Evolutionary conservation across 1,140 invertebrate genomes (phyloP).

Genomic region (Drepana arcuata): DNA sequence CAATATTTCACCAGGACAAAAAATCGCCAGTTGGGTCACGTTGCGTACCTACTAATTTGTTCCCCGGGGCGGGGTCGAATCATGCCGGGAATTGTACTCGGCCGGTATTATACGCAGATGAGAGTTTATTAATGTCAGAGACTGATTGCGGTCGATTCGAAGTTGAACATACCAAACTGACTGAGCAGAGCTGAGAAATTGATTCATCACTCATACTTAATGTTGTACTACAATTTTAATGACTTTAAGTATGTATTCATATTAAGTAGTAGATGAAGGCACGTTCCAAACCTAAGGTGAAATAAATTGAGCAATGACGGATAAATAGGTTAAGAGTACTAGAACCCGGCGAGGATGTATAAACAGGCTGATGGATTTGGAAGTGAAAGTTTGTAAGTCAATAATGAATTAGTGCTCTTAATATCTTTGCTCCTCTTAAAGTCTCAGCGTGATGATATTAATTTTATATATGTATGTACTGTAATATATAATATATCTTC

Average conservation of each 20-base stretch:
- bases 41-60: slow-evolving; percentile 52
- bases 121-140: slow-evolving; percentile 4
- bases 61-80: slow-evolving; percentile 34
- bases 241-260: not conserved
- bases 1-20: slow-evolving; percentile 44
- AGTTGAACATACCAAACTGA: not conserved
- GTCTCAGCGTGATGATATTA: no score
- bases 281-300: no score
- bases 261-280: not conserved
- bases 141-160: not conserved
- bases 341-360: no score
- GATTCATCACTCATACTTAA: not conserved
- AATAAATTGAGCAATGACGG: no score
- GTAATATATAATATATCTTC: no score
- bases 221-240: not conserved
- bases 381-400: no score
- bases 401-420: no score
- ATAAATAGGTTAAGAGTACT: no score
- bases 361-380: no score
- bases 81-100: slow-evolving; percentile 50
- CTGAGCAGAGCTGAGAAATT: not conserved
- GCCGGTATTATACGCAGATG: slow-evolving; percentile 23
- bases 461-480: no score
- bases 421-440: no score
- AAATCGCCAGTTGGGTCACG: slow-evolving; percentile 53